These are phyloP conservation scores for Lydus trimaculatus DNA, from an alignment of 2,888 invertebrate species.

Conservation along the genomic window DNA sequence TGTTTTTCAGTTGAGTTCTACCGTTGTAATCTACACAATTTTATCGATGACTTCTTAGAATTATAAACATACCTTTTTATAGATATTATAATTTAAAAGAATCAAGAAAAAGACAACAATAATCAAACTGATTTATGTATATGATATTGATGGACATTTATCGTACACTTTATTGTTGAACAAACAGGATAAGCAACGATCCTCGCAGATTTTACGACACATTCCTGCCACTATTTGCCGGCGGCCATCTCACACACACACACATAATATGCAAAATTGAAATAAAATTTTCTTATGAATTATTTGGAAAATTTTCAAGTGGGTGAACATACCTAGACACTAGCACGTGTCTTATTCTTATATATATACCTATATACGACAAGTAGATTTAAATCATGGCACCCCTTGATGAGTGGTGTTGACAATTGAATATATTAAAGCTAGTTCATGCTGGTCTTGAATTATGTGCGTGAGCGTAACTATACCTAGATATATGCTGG, in stretches of 20 bases:
- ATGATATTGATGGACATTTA: slow-evolving; percentile 31
- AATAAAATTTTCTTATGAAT: background rate
- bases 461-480: slow-evolving; percentile 41
- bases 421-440: slow-evolving; percentile 42
- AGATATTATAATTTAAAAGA: background rate
- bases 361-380: slow-evolving; percentile 1
- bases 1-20: background rate
- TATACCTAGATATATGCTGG: too few relatives aligned
- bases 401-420: slow-evolving; percentile 43
- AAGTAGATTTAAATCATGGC: slow-evolving; percentile 28
- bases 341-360: slow-evolving; percentile 25
- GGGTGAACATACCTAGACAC: slow-evolving; percentile 4
- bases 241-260: background rate
- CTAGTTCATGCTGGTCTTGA: slow-evolving; percentile 38
- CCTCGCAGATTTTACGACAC: slow-evolving; percentile 24
- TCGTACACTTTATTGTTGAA: slow-evolving; percentile 26
- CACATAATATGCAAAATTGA: background rate
- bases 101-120: background rate
- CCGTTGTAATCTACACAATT: background rate
- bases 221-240: background rate
- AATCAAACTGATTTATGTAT: slow-evolving; percentile 27
- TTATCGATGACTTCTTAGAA: slow-evolving; percentile 11
- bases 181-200: slow-evolving; percentile 19
- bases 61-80: background rate
- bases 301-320: background rate